These are phyloP conservation scores for Trichonephila inaurata DNA, from an alignment of 1,140 invertebrate species.

Conservation along the genomic window DNA sequence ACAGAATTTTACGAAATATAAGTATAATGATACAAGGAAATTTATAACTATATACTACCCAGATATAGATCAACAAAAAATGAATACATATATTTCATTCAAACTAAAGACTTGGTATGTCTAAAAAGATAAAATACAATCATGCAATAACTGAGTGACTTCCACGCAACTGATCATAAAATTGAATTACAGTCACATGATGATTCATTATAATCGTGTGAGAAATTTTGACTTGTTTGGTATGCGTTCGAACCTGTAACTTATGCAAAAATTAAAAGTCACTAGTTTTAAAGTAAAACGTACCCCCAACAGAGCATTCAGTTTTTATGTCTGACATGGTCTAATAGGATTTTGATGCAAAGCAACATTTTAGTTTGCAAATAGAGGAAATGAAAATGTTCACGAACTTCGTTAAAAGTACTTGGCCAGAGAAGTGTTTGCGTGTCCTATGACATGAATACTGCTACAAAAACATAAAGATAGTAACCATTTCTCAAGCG, in stretches of 20 bases:
- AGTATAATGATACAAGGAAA: no score
- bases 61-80: no score
- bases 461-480: background rate
- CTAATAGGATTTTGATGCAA: constrained; percentile 44
- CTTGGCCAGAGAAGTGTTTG: background rate
- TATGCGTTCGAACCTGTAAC: background rate
- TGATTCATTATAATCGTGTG: no score
- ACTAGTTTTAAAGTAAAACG: background rate
- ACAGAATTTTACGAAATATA: no score
- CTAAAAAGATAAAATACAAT: no score
- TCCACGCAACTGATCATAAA: no score
- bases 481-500: constrained; percentile 9
- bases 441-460: constrained; percentile 41
- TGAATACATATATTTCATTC: no score
- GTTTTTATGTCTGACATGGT: background rate
- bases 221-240: no score
- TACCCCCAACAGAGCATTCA: background rate
- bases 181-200: no score
- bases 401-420: constrained; percentile 29
- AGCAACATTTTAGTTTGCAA: constrained; percentile 41
- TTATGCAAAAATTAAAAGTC: background rate
- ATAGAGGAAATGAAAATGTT: constrained; percentile 60
- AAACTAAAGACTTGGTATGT: no score
- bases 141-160: no score
- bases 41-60: no score